phyloP scores from a whole-genome alignment of 2,113 vertebrate species.

The Calonectris borealis region DNA sequence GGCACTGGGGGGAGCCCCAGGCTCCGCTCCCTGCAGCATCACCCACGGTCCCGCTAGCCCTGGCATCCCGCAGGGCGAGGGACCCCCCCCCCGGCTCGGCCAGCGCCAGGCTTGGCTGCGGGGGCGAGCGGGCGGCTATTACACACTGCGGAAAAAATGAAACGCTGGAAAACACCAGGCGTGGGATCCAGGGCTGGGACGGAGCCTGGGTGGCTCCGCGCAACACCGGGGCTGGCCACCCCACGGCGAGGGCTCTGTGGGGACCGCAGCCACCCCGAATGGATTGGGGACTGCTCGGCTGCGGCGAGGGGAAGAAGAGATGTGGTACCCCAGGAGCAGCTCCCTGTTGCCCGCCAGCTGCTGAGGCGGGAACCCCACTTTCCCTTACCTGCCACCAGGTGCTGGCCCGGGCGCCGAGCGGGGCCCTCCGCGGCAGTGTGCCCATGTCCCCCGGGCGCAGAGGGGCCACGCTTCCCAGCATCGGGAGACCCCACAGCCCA shows the following conservation, averaged over 20 bases:
- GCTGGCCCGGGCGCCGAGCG: background rate
- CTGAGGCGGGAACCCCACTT: accelerated
- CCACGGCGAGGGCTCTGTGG: background rate
- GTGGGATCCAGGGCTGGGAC: background rate
- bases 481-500: background rate
- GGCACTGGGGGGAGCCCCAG: background rate
- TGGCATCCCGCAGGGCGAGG: accelerated
- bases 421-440: background rate
- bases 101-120: background rate
- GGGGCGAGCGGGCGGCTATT: background rate
- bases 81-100: background rate
- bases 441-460: background rate
- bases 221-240: background rate
- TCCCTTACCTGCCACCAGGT: conserved; percentile 33
- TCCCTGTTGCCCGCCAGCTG: accelerated
- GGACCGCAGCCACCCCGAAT: accelerated
- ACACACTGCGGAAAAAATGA: conserved; percentile 61
- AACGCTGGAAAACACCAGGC: conserved; percentile 27
- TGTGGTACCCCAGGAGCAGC: background rate
- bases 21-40: accelerated
- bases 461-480: background rate
- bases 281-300: background rate
- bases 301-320: background rate
- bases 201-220: background rate
- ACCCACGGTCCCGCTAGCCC: accelerated